Percentiles rank a stretch among this genome's conserved stretches.
These are phyloP conservation scores for Acleris emargana DNA, from an alignment of 2,888 invertebrate species.

Conservation along the genomic window DNA sequence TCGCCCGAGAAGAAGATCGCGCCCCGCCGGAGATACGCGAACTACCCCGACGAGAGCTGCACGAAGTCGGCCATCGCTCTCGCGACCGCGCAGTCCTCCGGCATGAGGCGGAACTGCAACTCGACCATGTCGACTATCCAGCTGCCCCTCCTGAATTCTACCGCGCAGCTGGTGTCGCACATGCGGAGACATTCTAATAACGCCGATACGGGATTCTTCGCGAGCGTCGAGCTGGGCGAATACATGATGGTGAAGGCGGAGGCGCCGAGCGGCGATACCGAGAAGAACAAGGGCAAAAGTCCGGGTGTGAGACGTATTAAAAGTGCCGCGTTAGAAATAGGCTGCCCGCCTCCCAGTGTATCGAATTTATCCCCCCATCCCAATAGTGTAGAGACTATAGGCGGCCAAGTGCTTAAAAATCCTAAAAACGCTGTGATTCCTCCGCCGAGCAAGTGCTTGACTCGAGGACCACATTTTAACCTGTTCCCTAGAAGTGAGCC, in stretches of 20 bases:
- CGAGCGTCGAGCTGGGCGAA: conserved; percentile 79
- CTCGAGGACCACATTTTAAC: conserved; percentile 88
- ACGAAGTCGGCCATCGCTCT: conserved; percentile 79
- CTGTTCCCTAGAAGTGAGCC: conserved; percentile 86
- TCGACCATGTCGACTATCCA: conserved; percentile 86
- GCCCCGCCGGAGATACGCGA: conserved; percentile 70
- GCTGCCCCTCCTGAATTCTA: conserved; percentile 78
- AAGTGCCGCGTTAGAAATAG: conserved; percentile 88
- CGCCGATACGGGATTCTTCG: conserved; percentile 84
- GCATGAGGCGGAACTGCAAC: conserved; percentile 84
- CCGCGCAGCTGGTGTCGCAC: conserved; percentile 77
- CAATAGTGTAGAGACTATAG: conserved; percentile 91
- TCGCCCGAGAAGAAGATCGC: conserved; percentile 72
- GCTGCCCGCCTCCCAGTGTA: conserved; percentile 87
- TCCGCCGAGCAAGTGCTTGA: conserved; percentile 87
- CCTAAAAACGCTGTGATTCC: conserved; percentile 86
- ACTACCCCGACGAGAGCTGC: conserved; percentile 77
- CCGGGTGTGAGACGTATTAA: conserved; percentile 87
- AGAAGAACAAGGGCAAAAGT: conserved; percentile 82
- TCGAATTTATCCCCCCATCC: conserved; percentile 91
- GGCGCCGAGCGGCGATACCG: conserved; percentile 73
- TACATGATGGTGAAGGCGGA: conserved; percentile 81
- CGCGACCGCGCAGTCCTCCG: conserved; percentile 73
- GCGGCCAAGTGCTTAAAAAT: conserved; percentile 86
- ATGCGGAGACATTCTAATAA: conserved; percentile 85